Conservation (phyloP, 23 tunicate species). For the Ciona savignyi region DNA sequence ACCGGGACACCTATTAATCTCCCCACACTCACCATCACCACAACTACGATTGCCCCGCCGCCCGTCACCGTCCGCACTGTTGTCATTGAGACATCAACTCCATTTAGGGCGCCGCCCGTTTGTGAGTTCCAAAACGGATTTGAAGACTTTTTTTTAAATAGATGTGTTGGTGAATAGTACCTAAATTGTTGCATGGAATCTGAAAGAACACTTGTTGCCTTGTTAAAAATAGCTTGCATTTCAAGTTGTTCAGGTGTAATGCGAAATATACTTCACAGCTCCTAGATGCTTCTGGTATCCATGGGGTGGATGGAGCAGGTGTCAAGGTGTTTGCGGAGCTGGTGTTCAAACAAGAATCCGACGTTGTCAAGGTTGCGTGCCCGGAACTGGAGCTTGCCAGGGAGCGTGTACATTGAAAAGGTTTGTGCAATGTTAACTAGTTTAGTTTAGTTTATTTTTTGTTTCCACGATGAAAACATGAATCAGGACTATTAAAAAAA, state of each 20-base stretch:
- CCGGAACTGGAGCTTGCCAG: slow-evolving; percentile 62
- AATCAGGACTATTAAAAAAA: no score
- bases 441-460: no score
- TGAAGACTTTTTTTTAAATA: no score
- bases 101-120: no score
- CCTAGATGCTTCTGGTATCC: slow-evolving; percentile 41
- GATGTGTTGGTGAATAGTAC: no score
- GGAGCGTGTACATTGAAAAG: slow-evolving; percentile 52
- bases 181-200: no score
- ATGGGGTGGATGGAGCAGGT: slow-evolving; percentile 93
- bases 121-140: no score
- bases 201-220: no score
- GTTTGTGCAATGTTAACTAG: slow-evolving; percentile 5
- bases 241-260: neutral
- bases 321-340: slow-evolving; percentile 69
- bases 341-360: slow-evolving; percentile 59
- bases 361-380: slow-evolving; percentile 83
- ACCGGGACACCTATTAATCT: neutral
- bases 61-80: no score
- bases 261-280: neutral
- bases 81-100: no score
- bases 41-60: neutral
- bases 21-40: neutral
- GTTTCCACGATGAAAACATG: no score
- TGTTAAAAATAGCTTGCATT: no score